Evolutionary conservation across 2,797 vertebrate species (phyloP), one percentile per base, ranked within the genome.

Genomic region (Trichosurus vulpecula): DNA sequence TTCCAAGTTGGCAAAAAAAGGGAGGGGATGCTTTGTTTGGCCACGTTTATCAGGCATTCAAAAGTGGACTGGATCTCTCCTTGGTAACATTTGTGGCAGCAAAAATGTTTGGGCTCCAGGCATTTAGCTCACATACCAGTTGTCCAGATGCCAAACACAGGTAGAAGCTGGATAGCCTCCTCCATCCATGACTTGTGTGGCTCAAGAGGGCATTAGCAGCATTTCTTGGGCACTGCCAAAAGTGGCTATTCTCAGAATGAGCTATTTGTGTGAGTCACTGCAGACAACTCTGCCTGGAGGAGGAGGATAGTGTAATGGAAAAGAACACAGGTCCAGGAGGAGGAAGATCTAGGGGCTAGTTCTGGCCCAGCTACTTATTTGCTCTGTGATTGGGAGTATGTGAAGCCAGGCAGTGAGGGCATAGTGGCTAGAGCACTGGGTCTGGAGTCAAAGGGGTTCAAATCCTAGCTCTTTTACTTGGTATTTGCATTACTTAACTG

Each of bases 11-110:
- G 98, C 98, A 98, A 97, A 96, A 97, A 31, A 13, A 12, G 27
- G 74, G 74, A 25, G 74, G 74, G 74, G 41, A 97, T 91, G 96
- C 98, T 98, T 97, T 98, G 98, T 98, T 98, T 98, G 98, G 98
- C 98, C 98, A 96, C 97, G 97, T 95, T 98, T 98, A 98, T 98
- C 98, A 98, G 98, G 98, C 98, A 98, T 98, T 98, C 98, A 93
- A 98, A 98, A 95, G 95, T 97, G 98, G 96, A 98, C 52, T 96
- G 97, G 97, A 98, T 98, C 98, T 97, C 97, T 98, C 94, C 55
- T 97, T 97, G 96, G 98, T 97, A 97, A 97, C 96, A 97, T 98
- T 98, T 96, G 93, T 97, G 98, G 98, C 98, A 98, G 97, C 98
- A 97, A 94, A 98, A 97, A 96, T 97, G 98, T 98, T 98, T 97